Evolutionary conservation across 2,888 invertebrate species (phyloP), one percentile per base, ranked within the genome.

Genomic region (Julus scanicus): DNA sequence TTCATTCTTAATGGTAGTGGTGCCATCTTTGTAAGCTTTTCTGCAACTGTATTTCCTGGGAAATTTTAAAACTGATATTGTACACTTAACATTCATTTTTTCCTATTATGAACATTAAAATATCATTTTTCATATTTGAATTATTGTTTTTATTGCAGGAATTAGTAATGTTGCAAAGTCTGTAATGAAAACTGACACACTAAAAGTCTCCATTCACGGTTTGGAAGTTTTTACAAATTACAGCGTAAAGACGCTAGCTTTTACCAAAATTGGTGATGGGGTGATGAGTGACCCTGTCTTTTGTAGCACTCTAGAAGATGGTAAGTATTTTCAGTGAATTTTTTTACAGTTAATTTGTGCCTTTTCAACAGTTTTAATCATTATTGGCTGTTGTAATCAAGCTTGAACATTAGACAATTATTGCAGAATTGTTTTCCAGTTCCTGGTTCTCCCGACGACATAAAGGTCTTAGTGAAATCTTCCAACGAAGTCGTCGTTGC

Each of bases 401-500:
- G 13, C 57, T 86, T 86, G 63, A 53, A 86, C 53, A 86, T 57
- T 86, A 86, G 86, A 57, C 49, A 86, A 86, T 86, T 57, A 86
- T 86, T 57, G 63, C 86, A 86, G 53, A 57, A 86, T 86, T 86
- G 86, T 53, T 57, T 86, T 86, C 57, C 86, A 86, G 86, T 86
- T 86, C 96, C 97, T 15, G 96, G 95, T 89, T 94, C 95, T 83
- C 96, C 96, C 0, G 94, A 95, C 4, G 95, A 95, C 90, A 95
- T 97, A 89, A 97, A 96, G 92, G 96, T 95, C 5, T 95, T 96
- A 86, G 95, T 95, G 17, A 95, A 95, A 90, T 95, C 95, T 3
- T 94, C 95, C 2, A 95, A 95, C 91, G 95, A 95, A 1, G 93
- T 96, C 2, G 94, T 95, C 90, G 94, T 96, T n/a, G 95, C 96